Conservation (phyloP, 1,140 invertebrate species). For the Drosophila mayri region DNA sequence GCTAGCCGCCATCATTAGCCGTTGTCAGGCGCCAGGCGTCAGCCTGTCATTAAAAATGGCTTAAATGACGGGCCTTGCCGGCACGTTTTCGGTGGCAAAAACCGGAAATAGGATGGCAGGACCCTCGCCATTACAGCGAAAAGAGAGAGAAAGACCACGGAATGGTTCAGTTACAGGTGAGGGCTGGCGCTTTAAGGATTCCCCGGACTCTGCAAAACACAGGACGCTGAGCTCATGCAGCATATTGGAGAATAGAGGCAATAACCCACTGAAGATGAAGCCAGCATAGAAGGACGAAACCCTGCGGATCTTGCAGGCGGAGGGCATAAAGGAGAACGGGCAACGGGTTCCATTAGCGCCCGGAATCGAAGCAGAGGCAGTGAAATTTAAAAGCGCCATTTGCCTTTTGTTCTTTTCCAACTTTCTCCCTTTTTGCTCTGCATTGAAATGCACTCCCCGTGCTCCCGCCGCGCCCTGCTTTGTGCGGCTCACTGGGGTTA, state of each 20-base stretch:
- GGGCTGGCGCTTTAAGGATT: background rate
- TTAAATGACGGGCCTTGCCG: constrained; percentile 32
- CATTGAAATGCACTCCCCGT: constrained; percentile 36
- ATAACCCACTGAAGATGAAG: background rate
- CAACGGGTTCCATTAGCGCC: constrained; percentile 42
- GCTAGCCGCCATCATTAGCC: constrained; percentile 64
- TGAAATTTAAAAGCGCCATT: constrained; percentile 44
- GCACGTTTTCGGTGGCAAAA: constrained; percentile 11
- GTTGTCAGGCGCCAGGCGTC: constrained; percentile 39
- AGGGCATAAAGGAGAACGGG: background rate
- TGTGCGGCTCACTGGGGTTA: constrained; percentile 29
- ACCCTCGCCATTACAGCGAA: background rate
- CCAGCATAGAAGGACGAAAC: background rate
- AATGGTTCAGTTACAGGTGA: constrained; percentile 6
- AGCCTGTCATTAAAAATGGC: constrained; percentile 76
- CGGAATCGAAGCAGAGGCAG: constrained; percentile 40
- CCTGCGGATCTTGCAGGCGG: background rate
- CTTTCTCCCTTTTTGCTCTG: constrained; percentile 53
- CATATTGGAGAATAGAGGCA: background rate
- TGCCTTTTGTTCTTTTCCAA: constrained; percentile 44
- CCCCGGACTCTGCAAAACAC: background rate
- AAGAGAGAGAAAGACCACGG: background rate
- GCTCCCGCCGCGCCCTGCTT: constrained; percentile 3
- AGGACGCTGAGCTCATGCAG: constrained; percentile 9
- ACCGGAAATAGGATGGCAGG: constrained; percentile 5